phyloP scores from a whole-genome alignment of 2,113 vertebrate genomes.

The Amphilophus citrinellus region DNA sequence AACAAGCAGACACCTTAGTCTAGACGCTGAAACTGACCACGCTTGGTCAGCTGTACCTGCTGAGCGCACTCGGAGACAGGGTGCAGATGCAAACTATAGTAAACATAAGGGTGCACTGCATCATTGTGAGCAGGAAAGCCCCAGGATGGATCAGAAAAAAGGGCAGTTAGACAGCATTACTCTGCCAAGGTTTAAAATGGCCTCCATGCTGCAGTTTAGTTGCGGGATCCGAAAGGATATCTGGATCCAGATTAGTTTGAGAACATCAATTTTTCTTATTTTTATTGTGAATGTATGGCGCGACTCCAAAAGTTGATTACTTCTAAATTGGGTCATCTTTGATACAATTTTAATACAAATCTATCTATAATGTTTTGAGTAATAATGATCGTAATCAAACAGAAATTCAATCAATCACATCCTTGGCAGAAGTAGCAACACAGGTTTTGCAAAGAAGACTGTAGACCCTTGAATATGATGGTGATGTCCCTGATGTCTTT shows the following conservation, averaged over 20 bases:
- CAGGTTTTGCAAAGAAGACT: too few relatives aligned
- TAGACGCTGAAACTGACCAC: background rate
- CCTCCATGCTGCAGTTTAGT: accelerated
- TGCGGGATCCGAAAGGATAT: accelerated
- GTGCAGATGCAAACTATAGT: background rate
- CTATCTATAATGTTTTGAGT: background rate
- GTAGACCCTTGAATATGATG: background rate
- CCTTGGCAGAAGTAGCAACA: too few relatives aligned
- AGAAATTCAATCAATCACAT: background rate
- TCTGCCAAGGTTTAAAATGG: background rate
- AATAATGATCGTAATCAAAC: background rate
- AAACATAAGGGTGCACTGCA: background rate
- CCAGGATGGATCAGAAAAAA: background rate
- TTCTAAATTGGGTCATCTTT: background rate
- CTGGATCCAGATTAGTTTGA: background rate
- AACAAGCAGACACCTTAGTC: background rate
- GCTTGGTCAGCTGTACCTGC: background rate
- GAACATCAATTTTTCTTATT: background rate
- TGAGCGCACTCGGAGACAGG: background rate
- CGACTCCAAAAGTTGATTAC: background rate
- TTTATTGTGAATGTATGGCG: background rate
- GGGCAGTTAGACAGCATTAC: background rate
- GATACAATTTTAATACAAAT: background rate
- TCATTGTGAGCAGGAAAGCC: background rate
- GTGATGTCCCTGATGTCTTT: too few relatives aligned